phyloP scores from a whole-genome alignment of 2,797 vertebrate species.

The Sus cebifrons region DNA sequence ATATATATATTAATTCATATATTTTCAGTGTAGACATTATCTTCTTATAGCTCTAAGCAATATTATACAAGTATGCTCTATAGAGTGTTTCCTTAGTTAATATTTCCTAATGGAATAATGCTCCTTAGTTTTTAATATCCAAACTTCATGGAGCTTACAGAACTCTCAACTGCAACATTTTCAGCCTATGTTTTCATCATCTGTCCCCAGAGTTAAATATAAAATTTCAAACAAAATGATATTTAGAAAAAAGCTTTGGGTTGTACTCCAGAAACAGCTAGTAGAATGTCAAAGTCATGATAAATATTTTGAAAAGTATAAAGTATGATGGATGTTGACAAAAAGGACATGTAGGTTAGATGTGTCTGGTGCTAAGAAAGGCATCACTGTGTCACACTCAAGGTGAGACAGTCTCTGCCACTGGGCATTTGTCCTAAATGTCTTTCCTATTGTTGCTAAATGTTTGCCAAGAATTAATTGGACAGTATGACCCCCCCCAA shows the following conservation, averaged over 20 bases:
- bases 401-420: not conserved
- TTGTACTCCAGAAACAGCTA: conserved; percentile 34
- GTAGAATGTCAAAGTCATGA: conserved; percentile 33
- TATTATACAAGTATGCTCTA: not conserved
- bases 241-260: conserved; percentile 25
- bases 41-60: not conserved
- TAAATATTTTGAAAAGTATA: conserved; percentile 40
- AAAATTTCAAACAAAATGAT: conserved; percentile 54
- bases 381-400: not conserved
- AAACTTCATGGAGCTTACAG: not conserved
- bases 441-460: not conserved
- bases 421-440: not conserved
- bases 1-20: not conserved
- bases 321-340: not conserved
- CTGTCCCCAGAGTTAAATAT: not conserved
- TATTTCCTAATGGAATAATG: not conserved
- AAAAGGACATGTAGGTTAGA: not conserved
- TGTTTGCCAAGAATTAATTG: not conserved
- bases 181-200: not conserved
- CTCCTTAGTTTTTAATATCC: not conserved
- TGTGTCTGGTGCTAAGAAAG: not conserved
- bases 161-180: not conserved
- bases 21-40: conserved; percentile 17
- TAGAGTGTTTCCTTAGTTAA: not conserved
- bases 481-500: not conserved